phyloP scores from a whole-genome alignment of 1,140 invertebrate genomes.

The Temnothorax nylanderi region DNA sequence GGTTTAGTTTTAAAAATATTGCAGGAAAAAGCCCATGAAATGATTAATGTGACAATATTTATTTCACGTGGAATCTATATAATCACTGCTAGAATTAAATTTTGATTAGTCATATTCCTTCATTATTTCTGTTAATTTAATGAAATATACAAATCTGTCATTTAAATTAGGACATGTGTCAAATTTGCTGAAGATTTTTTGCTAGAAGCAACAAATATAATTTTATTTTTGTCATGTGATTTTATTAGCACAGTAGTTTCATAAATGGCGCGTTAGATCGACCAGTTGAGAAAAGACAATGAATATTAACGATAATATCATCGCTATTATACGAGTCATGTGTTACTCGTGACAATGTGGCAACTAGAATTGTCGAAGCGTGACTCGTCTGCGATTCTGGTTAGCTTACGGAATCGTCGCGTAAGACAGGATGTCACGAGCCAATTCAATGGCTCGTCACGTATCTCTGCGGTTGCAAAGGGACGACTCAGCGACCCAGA shows the following conservation, averaged over 20 bases:
- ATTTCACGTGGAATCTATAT: neutral
- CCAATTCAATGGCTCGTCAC: conserved; percentile 66
- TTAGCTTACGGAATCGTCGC: conserved; percentile 34
- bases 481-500: conserved; percentile 43
- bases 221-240: neutral
- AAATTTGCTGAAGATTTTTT: neutral
- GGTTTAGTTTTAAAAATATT: neutral
- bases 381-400: conserved; percentile 45
- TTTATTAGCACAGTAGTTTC: neutral
- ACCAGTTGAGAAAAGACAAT: neutral
- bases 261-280: neutral
- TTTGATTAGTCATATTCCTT: neutral
- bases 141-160: neutral
- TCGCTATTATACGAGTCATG: neutral
- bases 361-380: conserved; percentile 47
- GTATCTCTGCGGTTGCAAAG: conserved; percentile 60
- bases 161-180: neutral
- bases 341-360: neutral
- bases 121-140: neutral
- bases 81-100: neutral
- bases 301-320: conserved; percentile 24
- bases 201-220: neutral
- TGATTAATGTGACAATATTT: neutral
- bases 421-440: conserved; percentile 73
- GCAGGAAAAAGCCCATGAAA: neutral